Conservation (phyloP, 30 jellyfish, hydroid and myxozoan species). For the Phacellophora camtschatica region DNA sequence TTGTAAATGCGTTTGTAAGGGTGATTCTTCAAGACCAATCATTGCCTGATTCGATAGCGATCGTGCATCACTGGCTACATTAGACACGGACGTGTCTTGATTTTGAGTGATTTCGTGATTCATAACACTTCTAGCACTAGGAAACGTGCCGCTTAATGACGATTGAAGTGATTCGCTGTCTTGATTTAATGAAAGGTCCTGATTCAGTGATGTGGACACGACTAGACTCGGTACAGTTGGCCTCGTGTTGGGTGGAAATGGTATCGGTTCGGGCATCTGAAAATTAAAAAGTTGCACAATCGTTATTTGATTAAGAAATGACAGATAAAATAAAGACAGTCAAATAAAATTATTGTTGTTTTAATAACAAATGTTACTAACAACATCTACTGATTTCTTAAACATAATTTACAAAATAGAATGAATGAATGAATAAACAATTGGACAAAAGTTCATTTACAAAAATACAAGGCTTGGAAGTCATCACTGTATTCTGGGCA, state of each 20-base stretch:
- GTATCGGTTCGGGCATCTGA: constrained; percentile 30
- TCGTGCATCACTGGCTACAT: constrained; percentile 31
- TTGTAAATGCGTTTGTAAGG: constrained; percentile 12
- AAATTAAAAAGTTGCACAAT: too few relatives aligned
- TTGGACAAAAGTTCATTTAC: too few relatives aligned
- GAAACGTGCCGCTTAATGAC: constrained; percentile 4
- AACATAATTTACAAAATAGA: too few relatives aligned
- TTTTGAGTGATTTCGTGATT: constrained; percentile 18
- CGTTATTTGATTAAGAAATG: too few relatives aligned
- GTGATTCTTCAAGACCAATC: constrained; percentile 34
- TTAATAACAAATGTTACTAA: too few relatives aligned
- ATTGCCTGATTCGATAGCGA: constrained; percentile 29
- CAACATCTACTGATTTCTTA: too few relatives aligned
- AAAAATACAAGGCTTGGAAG: too few relatives aligned
- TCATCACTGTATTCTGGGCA: too few relatives aligned
- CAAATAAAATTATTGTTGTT: too few relatives aligned
- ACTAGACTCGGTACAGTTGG: constrained; percentile 16
- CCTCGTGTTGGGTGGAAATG: neutral
- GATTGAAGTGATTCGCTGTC: constrained; percentile 9
- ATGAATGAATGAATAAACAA: too few relatives aligned
- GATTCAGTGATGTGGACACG: constrained; percentile 8
- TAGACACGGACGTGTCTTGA: neutral
- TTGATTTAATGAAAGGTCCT: too few relatives aligned
- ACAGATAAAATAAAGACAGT: too few relatives aligned
- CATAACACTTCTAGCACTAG: constrained; percentile 35